These are phyloP conservation scores for Nineta flava DNA, from an alignment of 2,888 invertebrate genomes.

Conservation along the genomic window DNA sequence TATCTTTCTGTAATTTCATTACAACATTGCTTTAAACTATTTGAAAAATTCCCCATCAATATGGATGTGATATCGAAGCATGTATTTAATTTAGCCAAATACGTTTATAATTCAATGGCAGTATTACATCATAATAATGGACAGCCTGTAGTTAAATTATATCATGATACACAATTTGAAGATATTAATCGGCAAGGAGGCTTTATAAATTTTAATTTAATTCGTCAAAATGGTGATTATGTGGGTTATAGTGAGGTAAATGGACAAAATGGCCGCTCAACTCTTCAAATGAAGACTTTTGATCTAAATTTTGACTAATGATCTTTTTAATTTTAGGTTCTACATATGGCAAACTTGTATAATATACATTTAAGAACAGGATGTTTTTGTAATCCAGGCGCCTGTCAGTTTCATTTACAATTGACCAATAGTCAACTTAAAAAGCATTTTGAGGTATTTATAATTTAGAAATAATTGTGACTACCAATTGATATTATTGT, in stretches of 20 bases:
- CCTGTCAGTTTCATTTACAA: slow-evolving; percentile 68
- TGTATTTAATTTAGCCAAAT: slow-evolving; percentile 59
- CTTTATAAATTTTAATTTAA: slow-evolving; percentile 76
- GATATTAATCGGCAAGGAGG: slow-evolving; percentile 56
- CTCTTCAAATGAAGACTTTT: too few relatives aligned
- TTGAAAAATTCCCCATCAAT: slow-evolving; percentile 46
- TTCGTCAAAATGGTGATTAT: slow-evolving; percentile 56
- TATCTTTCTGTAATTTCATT: slow-evolving; percentile 73
- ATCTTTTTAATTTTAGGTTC: slow-evolving; percentile 41
- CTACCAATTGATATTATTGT: too few relatives aligned
- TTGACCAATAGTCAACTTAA: slow-evolving; percentile 53
- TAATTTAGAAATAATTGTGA: too few relatives aligned
- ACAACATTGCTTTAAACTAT: slow-evolving; percentile 64
- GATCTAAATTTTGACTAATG: too few relatives aligned
- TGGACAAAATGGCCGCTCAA: too few relatives aligned
- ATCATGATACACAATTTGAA: slow-evolving; percentile 54
- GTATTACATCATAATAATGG: slow-evolving; percentile 57
- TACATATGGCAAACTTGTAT: slow-evolving; percentile 75
- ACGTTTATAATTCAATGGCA: slow-evolving; percentile 46
- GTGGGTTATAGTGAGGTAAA: slow-evolving; percentile 79
- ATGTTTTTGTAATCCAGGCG: slow-evolving; percentile 93
- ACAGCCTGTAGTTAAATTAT: slow-evolving; percentile 47
- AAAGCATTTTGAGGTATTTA: slow-evolving; percentile 50
- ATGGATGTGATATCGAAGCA: slow-evolving; percentile 54
- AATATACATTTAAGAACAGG: slow-evolving; percentile 80